Percentiles rank a stretch among this genome's conserved stretches.
phyloP scores from a whole-genome alignment of 2,888 invertebrate species.

The Oscheius sp. region DNA sequence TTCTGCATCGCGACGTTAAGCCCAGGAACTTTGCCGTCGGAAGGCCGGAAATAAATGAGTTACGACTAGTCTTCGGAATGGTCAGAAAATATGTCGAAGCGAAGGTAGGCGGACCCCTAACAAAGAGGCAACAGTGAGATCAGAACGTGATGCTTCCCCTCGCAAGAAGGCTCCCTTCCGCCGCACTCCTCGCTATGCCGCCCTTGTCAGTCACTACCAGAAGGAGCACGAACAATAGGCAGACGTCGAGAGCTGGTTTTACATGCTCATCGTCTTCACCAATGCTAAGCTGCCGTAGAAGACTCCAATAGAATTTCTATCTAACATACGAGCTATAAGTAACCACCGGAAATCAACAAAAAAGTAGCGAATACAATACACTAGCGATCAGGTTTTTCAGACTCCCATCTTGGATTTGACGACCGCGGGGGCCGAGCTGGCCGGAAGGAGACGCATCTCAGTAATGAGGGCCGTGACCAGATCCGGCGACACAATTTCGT shows the following conservation, averaged over 20 bases:
- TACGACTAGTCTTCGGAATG: slow-evolving; percentile 66
- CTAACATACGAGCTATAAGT: no score
- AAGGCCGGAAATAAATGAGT: slow-evolving; percentile 59
- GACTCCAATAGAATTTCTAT: no score
- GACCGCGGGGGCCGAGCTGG: slow-evolving; percentile 96
- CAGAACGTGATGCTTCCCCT: slow-evolving; percentile 61
- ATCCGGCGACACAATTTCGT: slow-evolving; percentile 91
- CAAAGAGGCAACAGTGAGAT: no score
- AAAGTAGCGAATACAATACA: no score
- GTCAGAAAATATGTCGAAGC: slow-evolving; percentile 56
- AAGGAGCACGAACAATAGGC: slow-evolving; percentile 62
- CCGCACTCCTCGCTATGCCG: slow-evolving; percentile 66
- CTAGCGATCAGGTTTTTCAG: no score
- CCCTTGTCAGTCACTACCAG: slow-evolving; percentile 58
- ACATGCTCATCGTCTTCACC: slow-evolving; percentile 67
- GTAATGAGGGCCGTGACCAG: slow-evolving; percentile 93
- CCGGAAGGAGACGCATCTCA: slow-evolving; percentile 91
- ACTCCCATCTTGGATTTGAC: slow-evolving; percentile 82
- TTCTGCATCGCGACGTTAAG: slow-evolving; percentile 56
- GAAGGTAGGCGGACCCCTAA: slow-evolving; percentile 8
- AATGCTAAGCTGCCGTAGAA: slow-evolving; percentile 69
- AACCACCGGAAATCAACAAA: no score
- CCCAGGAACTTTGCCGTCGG: slow-evolving; percentile 67
- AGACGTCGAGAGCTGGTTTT: slow-evolving; percentile 66
- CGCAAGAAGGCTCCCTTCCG: slow-evolving; percentile 61